Evolutionary conservation across 2,113 vertebrate species (phyloP), one percentile per base, ranked within the genome.

Genomic region (Phyllopteryx taeniolatus): DNA sequence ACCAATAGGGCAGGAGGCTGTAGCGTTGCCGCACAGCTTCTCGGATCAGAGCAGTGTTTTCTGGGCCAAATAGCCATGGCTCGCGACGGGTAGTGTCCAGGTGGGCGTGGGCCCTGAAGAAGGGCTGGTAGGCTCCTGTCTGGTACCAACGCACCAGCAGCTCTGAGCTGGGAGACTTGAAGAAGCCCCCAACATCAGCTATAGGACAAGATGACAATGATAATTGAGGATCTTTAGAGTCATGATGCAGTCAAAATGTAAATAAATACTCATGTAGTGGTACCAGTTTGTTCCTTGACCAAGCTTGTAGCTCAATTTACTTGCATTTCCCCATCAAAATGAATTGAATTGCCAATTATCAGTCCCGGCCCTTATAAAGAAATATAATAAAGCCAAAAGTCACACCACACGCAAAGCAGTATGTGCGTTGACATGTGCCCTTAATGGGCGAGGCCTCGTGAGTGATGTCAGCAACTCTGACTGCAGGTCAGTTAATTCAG

Each of bases 131-230:
- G 0, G 96, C 95, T 2, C 95, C 95, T 0, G 92, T 91, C 85
- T 98, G 96, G 87, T 98, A 98, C 96, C 96, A 98, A 63, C 96
- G 95, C 66, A 96, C 93, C 70, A 98, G 88, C 79, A 98, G 87
- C 85, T 98, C 95, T 0, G 91, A 33, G 46, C 91, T 94, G 0
- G 96, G 95, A 51, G 94, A 86, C 86, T 95, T 96, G 84, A 98
- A 98, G 87, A 97, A 98, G 46, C 96, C 96, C 0, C 96, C 95
- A 2, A 98, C 92, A 3, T 97, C 96, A 35, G 96, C 96, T 98
- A 62, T 4, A 64, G 66, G 65, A 74, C 20, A 73, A 19, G 78
- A 44, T 31, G 19, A 20, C 6, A 33, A 14, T 7, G 12, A 22
- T 12, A 63, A 42, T 42, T 42, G 4, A 42, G 27, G 19, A n/a